phyloP scores from a whole-genome alignment of 2,113 vertebrate genomes.

The Fulmarus glacialis region DNA sequence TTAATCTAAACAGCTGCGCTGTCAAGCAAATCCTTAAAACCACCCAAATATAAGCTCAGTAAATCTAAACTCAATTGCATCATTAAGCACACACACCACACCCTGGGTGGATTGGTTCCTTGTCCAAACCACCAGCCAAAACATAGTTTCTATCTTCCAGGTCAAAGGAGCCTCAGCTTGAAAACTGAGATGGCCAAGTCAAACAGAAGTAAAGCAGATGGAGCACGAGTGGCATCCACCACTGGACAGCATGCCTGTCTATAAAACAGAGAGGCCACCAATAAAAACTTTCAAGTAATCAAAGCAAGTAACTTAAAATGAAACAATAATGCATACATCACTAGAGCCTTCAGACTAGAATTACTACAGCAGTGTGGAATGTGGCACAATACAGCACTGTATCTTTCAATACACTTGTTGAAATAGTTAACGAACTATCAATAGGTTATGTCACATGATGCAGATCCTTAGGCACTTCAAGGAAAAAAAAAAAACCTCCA shows the following conservation, averaged over 20 bases:
- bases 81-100: neutral
- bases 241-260: neutral
- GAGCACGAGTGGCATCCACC: neutral
- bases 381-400: neutral
- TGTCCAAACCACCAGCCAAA: neutral
- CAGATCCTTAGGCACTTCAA: neutral
- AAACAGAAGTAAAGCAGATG: neutral
- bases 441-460: neutral
- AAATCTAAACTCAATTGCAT: neutral
- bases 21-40: neutral
- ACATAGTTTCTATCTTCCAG: neutral
- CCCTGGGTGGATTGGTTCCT: neutral
- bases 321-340: neutral
- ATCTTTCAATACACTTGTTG: neutral
- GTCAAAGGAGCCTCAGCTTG: neutral
- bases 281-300: neutral
- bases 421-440: neutral
- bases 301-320: neutral
- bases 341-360: neutral
- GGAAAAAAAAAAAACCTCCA: neutral
- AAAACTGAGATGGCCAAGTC: neutral
- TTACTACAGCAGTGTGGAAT: neutral
- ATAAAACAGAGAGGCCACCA: neutral
- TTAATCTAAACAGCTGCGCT: neutral
- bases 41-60: neutral